These are phyloP conservation scores for Isichthys henryi DNA, from an alignment of 2,113 vertebrate genomes.

Conservation along the genomic window DNA sequence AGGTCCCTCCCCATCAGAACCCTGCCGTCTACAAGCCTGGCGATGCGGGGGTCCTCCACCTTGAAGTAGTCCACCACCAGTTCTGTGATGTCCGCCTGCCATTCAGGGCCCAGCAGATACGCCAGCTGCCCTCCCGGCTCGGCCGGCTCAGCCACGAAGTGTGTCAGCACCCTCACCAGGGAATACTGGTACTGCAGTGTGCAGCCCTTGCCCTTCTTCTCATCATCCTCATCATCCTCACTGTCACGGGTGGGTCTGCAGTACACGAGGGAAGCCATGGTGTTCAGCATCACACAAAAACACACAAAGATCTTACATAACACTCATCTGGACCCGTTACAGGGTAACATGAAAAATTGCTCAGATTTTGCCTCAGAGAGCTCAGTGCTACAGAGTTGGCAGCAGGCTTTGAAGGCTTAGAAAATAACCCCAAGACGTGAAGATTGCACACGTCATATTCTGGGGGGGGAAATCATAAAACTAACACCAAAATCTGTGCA, in stretches of 20 bases:
- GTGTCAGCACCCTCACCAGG: conserved; percentile 81
- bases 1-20: conserved; percentile 78
- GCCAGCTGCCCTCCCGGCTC: conserved; percentile 69
- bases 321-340: background rate
- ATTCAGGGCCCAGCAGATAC: conserved; percentile 84
- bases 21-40: conserved; percentile 72
- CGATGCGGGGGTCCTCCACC: conserved; percentile 80
- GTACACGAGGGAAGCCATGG: background rate
- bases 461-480: background rate
- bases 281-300: background rate
- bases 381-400: background rate
- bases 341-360: background rate
- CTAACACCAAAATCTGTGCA: background rate
- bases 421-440: background rate
- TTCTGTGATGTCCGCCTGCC: conserved; percentile 92
- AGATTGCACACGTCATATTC: background rate
- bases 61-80: conserved; percentile 84
- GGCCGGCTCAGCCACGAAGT: conserved; percentile 80
- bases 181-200: conserved; percentile 93
- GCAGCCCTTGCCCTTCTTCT: conserved; percentile 81
- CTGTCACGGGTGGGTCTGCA: conserved; percentile 87
- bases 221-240: conserved; percentile 93
- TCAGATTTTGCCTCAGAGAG: background rate
- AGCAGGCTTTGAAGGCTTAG: background rate
- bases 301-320: background rate